Conservation (phyloP, 2,888 invertebrate species). For the Spilarctia lutea region DNA sequence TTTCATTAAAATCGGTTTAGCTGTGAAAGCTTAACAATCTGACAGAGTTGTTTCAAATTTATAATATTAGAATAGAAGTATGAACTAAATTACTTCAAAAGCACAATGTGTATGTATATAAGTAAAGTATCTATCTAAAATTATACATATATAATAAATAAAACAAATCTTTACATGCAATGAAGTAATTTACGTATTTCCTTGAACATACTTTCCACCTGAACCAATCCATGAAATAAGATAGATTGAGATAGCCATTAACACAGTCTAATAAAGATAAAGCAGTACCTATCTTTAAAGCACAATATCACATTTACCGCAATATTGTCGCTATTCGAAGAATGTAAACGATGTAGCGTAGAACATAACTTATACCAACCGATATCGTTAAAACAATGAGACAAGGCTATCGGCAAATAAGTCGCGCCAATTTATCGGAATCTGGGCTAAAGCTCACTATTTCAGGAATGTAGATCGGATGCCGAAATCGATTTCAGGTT, state of each 20-base stretch:
- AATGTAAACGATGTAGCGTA: constrained; percentile 10
- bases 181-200: neutral
- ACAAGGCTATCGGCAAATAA: constrained; percentile 27
- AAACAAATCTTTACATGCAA: too few relatives aligned
- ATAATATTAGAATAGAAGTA: too few relatives aligned
- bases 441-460: constrained; percentile 27
- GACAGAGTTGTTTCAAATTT: too few relatives aligned
- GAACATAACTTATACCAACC: neutral
- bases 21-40: too few relatives aligned
- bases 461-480: constrained; percentile 8
- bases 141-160: too few relatives aligned
- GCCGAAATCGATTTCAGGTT: constrained; percentile 1
- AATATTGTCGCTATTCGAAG: constrained; percentile 3
- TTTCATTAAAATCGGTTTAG: too few relatives aligned
- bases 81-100: too few relatives aligned
- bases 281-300: constrained; percentile 20
- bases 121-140: too few relatives aligned
- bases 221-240: neutral
- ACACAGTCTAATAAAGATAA: constrained; percentile 4
- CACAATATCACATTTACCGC: constrained; percentile 16
- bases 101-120: too few relatives aligned
- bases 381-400: constrained; percentile 21
- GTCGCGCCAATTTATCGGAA: constrained; percentile 59
- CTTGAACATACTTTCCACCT: neutral
- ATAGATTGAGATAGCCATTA: constrained; percentile 11